Percentiles rank a stretch among this genome's conserved stretches.
Evolutionary conservation across 2,113 vertebrate species (phyloP).

Genomic region (Clarias batrachus): DNA sequence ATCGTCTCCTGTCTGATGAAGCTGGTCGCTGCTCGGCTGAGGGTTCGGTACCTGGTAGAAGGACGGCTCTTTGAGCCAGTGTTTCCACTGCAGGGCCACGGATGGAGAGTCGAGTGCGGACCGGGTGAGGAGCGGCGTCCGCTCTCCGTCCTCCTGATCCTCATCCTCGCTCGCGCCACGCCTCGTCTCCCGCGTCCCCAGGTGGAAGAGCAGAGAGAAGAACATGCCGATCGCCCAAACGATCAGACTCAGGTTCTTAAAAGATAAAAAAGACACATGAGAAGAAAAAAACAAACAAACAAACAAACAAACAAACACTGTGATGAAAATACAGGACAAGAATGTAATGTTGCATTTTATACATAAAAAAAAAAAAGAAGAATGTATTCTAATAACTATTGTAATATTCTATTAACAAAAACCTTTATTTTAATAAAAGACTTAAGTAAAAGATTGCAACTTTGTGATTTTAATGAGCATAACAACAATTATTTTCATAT

Average conservation of each 20-base stretch:
- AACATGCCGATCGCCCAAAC: slow-evolving; percentile 79
- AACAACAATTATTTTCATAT: neutral
- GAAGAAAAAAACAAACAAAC: neutral
- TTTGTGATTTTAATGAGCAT: no score
- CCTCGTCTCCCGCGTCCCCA: slow-evolving; percentile 80
- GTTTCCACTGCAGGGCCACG: slow-evolving; percentile 77
- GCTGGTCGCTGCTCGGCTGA: neutral
- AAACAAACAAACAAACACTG: neutral
- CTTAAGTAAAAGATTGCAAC: neutral
- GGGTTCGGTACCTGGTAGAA: slow-evolving; percentile 85
- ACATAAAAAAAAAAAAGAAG: neutral
- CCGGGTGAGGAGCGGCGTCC: slow-evolving; percentile 59
- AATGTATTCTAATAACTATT: neutral
- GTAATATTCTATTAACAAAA: neutral
- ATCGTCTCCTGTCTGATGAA: neutral
- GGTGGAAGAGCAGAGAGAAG: slow-evolving; percentile 86
- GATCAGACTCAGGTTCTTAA: slow-evolving; percentile 81
- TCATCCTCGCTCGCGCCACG: accelerated
- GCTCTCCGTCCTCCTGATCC: slow-evolving; percentile 59
- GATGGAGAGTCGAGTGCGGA: accelerated
- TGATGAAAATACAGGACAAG: neutral
- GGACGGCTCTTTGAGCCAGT: slow-evolving; percentile 87
- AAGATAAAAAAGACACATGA: neutral
- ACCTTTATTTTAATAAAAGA: neutral
- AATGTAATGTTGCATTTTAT: neutral